Percentiles rank a stretch among this genome's conserved stretches.
These are phyloP conservation scores for Pyrochroa serraticornis DNA, from an alignment of 2,888 invertebrate species.

Conservation along the genomic window DNA sequence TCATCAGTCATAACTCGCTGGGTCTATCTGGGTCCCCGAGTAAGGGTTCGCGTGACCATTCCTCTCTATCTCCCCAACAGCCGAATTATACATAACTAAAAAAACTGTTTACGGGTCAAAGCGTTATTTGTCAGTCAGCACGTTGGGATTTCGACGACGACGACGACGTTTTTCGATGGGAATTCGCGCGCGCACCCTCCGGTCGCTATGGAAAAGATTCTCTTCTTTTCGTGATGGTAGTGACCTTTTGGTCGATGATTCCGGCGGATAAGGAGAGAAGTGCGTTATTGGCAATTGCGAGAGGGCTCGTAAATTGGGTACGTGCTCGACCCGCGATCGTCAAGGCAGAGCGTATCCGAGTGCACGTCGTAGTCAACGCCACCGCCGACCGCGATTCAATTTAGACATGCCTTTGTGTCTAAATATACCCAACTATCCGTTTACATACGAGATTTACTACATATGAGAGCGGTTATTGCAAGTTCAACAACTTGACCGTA, in stretches of 20 bases:
- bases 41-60: conserved; percentile 45
- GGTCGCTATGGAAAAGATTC: too few relatives aligned
- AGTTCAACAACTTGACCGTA: conserved; percentile 25
- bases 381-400: conserved; percentile 39
- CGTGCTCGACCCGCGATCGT: conserved; percentile 45
- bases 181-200: too few relatives aligned
- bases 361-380: conserved; percentile 36
- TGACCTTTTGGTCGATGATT: too few relatives aligned
- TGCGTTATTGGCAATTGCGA: conserved; percentile 8
- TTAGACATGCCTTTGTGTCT: conserved; percentile 45
- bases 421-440: conserved; percentile 37
- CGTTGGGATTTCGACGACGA: conserved; percentile 18
- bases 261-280: too few relatives aligned
- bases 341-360: conserved; percentile 42
- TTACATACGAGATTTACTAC: conserved; percentile 29
- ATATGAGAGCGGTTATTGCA: conserved; percentile 12
- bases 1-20: conserved; percentile 56
- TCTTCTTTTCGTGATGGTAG: too few relatives aligned
- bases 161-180: conserved; percentile 51
- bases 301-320: conserved; percentile 43
- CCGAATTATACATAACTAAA: conserved; percentile 50
- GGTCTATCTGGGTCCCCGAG: conserved; percentile 41
- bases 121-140: conserved; percentile 55
- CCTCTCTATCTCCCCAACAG: conserved; percentile 45
- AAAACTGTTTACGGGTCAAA: conserved; percentile 53